These are phyloP conservation scores for Semotilus atromaculatus DNA, from an alignment of 2,797 vertebrate genomes.

Conservation along the genomic window DNA sequence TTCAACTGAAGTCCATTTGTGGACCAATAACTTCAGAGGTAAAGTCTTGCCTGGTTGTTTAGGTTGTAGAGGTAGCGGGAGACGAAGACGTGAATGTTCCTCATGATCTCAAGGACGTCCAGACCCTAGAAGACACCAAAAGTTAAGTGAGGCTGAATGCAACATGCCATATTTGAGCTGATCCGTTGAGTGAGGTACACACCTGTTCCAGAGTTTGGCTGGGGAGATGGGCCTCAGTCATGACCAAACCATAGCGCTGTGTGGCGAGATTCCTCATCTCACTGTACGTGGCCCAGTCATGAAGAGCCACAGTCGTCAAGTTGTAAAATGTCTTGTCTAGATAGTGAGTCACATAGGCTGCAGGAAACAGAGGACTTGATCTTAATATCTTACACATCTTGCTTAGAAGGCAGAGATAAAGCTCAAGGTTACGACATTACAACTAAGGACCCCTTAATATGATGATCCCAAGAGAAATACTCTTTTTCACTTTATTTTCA, in stretches of 20 bases:
- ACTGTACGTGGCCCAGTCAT: conserved; percentile 99
- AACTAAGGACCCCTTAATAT: not conserved
- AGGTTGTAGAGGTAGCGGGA: conserved; percentile 98
- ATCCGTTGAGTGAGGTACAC: not conserved
- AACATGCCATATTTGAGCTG: not conserved
- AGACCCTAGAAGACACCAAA: conserved; percentile 82
- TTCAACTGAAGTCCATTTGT: not conserved
- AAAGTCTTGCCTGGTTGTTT: conserved; percentile 90
- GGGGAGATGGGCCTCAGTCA: conserved; percentile 97
- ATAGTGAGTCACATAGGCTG: conserved; percentile 96
- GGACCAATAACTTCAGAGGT: not conserved
- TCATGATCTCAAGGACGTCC: conserved; percentile 99
- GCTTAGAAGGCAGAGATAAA: not conserved
- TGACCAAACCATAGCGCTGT: conserved; percentile 92
- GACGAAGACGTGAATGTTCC: conserved; percentile 99
- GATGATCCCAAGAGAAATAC: not conserved
- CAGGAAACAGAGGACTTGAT: conserved; percentile 17
- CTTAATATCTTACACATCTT: not conserved
- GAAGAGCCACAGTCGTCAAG: conserved; percentile 95
- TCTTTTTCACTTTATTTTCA: not conserved
- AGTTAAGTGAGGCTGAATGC: not conserved
- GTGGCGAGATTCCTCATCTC: conserved; percentile 98
- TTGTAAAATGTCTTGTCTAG: conserved; percentile 99
- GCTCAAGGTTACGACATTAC: not conserved
- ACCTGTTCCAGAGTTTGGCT: conserved; percentile 99